phyloP scores from a whole-genome alignment of 2,888 invertebrate genomes.

The Melinopterus prodromus region DNA sequence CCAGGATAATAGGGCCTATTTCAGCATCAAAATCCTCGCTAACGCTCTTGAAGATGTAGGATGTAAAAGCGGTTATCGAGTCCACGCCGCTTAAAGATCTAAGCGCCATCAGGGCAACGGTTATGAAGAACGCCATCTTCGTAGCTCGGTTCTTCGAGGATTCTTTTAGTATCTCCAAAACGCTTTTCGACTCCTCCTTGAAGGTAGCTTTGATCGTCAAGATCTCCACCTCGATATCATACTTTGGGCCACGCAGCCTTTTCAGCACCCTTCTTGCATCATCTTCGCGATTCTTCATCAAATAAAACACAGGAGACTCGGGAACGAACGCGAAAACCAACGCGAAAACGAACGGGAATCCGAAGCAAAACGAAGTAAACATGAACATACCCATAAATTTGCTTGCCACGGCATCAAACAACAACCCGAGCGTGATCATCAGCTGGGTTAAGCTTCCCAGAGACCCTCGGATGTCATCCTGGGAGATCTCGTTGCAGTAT shows the following conservation, averaged over 20 bases:
- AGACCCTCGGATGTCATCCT: constrained; percentile 80
- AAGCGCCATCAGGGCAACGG: constrained; percentile 71
- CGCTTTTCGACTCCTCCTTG: constrained; percentile 42
- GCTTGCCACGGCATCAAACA: constrained; percentile 76
- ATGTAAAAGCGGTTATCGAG: constrained; percentile 68
- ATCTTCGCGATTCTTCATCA: constrained; percentile 67
- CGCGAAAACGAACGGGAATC: constrained; percentile 72
- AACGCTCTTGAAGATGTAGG: constrained; percentile 65
- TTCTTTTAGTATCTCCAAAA: constrained; percentile 64
- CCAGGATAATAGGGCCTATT: constrained; percentile 67
- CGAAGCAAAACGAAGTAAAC: constrained; percentile 70
- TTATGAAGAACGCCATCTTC: constrained; percentile 64
- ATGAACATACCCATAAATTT: constrained; percentile 65
- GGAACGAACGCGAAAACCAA: constrained; percentile 80
- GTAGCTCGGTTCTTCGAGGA: constrained; percentile 70
- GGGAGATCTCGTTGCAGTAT: constrained; percentile 83
- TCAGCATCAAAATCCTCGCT: constrained; percentile 59
- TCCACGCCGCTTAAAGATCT: constrained; percentile 72
- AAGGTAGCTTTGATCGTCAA: constrained; percentile 65
- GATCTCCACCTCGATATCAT: constrained; percentile 71
- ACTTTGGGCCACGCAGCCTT: constrained; percentile 73
- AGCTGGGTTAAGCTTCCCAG: constrained; percentile 86
- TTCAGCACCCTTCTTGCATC: constrained; percentile 73
- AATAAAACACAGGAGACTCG: constrained; percentile 79
- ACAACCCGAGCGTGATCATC: constrained; percentile 80